Base-by-base conservation (phyloP, 2,113 vertebrate genomes). In the Sinocyclocheilus maitianheensis region DNA sequence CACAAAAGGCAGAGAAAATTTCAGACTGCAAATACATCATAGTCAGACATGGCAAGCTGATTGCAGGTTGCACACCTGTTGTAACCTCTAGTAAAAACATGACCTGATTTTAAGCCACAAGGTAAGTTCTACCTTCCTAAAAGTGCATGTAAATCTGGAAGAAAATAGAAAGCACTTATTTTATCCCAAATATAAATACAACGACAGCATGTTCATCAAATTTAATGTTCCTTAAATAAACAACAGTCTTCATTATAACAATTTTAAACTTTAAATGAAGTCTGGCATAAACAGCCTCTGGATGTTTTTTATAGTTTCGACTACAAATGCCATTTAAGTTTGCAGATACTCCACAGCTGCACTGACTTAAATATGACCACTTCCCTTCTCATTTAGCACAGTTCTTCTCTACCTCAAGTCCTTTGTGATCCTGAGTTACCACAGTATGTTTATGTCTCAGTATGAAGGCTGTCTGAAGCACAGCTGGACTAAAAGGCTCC, bases 31-130 rank as follows among this genome's bases (percentile, higher is more conserved):
- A 30, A 75, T 48, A 46, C 72, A 37, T 37, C 1, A 26, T 9
- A 53, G 48, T 40, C 30, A 78, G 40, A 81, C n/a, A 72, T 79
- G 60, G 48, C 55, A 43, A 37, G 51, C 13, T 76, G 37, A 87
- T 81, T 80, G 77, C 24, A 75, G 81, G 77, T 85, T 85, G 53
- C 18, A 77, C 67, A 84, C 86, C 82, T 80, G 74, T 60, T 60
- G 76, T 71, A 65, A 84, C 63, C 86, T 87, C 65, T 71, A 43
- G 48, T 75, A 60, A 53, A 24, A 82, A 71, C 30, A 71, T 34
- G 30, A 34, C 14, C 34, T 37, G 30, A 34, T 71, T 71, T 24
- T 55, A 48, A 30, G 75, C 75, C 48, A 18, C 18, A 53, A 55
- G 79, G 18, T 83, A 40, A 83, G 26, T 74, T 84, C 48, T 46